phyloP scores from a whole-genome alignment of 30 jellyfish, hydroid and myxozoan genomes.

The Aurelia aurita complex sp. Pacific region DNA sequence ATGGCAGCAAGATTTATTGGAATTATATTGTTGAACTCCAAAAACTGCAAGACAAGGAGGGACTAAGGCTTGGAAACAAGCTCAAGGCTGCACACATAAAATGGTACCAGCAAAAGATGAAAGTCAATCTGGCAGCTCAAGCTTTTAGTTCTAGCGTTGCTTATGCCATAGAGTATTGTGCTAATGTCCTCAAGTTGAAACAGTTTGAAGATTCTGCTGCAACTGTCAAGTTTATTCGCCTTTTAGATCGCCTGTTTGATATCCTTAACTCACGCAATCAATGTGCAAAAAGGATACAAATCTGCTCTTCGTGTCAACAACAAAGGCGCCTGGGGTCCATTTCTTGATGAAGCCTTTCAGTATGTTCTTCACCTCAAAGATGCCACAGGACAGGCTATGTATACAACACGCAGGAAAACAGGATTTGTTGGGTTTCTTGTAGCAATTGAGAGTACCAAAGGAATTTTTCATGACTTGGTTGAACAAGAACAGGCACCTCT shows the following conservation, averaged over 20 bases:
- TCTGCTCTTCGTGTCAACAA: too few relatives aligned
- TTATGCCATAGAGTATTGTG: too few relatives aligned
- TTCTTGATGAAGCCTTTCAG: slow-evolving; percentile 8
- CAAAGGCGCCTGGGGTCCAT: too few relatives aligned
- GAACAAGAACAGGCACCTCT: too few relatives aligned
- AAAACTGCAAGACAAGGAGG: slow-evolving; percentile 60
- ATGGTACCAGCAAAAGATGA: background rate
- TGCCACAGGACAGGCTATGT: slow-evolving; percentile 40
- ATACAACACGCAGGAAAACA: slow-evolving; percentile 45
- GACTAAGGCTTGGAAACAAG: slow-evolving; percentile 68
- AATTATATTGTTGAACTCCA: slow-evolving; percentile 33
- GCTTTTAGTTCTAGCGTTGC: too few relatives aligned
- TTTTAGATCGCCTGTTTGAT: too few relatives aligned
- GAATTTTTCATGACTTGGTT: slow-evolving; percentile 52
- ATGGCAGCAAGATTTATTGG: slow-evolving; percentile 50
- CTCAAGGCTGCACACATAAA: slow-evolving; percentile 51
- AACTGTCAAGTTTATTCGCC: too few relatives aligned
- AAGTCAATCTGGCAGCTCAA: too few relatives aligned
- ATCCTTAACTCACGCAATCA: too few relatives aligned
- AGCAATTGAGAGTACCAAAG: slow-evolving; percentile 55
- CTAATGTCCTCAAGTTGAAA: too few relatives aligned
- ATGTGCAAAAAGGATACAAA: too few relatives aligned
- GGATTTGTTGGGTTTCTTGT: slow-evolving; percentile 85
- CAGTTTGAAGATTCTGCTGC: too few relatives aligned
- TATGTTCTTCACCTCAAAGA: slow-evolving; percentile 44